Evolutionary conservation across 2,113 vertebrate species (phyloP), one percentile per base, ranked within the genome.

Genomic region (Actinemys pallida): DNA sequence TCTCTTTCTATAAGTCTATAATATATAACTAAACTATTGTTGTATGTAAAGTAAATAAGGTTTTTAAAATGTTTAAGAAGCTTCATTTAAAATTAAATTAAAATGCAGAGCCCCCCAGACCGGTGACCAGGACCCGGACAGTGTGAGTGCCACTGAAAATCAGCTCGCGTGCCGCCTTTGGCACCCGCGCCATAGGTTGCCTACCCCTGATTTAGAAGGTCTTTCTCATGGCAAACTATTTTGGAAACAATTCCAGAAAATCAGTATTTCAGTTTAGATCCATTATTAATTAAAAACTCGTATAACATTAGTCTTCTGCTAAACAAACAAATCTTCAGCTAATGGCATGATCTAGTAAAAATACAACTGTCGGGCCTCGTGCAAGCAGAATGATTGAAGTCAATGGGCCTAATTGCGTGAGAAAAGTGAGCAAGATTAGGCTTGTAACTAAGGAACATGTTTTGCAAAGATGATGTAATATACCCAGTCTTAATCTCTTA

Each of bases 241-340:
- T 93, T 91, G 49, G 53, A 94, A 82, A 97, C 35, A 92, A 92
- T 25, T 69, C 54, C 52, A 80, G 90, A 86, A 94, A 96, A 92
- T n/a, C 92, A 92, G 75, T 10, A 35, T 94, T 96, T 94, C 89
- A 76, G 72, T 90, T 80, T 59, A 93, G 88, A 96, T 83, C 87
- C 90, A 1, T 0, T 82, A 7, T 87, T 87, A 65, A 84, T 92
- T 94, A 93, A 95, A 97, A 92, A 12, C 31, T 75, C 85, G 80
- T 86, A 82, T 93, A 83, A 86, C 84, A 93, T 90, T 85, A 92
- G 95, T 92, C 95, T 88, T 93, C 81, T 88, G 84, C 84, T 97
- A 97, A 96, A 92, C 81, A 96, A 97, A 96, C 86, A 95, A 93
- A 87, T 97, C 89, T 95, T 88, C 49, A 88, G 80, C 90, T 97